phyloP scores from a whole-genome alignment of 2,888 invertebrate genomes.

The Drosophila borborema region DNA sequence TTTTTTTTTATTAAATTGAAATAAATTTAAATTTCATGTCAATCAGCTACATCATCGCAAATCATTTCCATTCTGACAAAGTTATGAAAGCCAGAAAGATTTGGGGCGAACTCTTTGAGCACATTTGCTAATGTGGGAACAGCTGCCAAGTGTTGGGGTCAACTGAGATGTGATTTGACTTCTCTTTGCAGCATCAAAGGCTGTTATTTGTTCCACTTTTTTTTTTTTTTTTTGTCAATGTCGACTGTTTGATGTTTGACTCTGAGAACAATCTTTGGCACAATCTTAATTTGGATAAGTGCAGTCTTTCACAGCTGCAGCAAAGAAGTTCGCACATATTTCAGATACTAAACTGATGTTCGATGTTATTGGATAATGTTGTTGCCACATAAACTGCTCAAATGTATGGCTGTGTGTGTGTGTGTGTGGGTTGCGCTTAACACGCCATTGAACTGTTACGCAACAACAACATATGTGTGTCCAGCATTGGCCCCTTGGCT shows the following conservation, averaged over 20 bases:
- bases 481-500: constrained; percentile 43
- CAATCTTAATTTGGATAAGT: constrained; percentile 76
- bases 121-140: not conserved
- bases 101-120: not conserved
- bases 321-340: constrained; percentile 53
- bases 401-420: not conserved
- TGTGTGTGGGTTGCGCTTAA: constrained; percentile 59
- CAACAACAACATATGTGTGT: constrained; percentile 62
- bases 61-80: not conserved
- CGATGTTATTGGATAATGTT: constrained; percentile 59
- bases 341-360: constrained; percentile 58
- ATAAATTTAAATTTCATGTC: not conserved
- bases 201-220: constrained; percentile 8
- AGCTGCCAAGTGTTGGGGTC: constrained; percentile 2
- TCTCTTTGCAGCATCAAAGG: constrained; percentile 23
- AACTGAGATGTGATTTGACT: not conserved
- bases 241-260: constrained; percentile 48
- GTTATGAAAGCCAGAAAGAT: constrained; percentile 2
- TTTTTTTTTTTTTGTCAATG: constrained; percentile 23
- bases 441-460: constrained; percentile 77
- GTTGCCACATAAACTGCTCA: constrained; percentile 57
- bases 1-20: not conserved
- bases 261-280: constrained; percentile 39
- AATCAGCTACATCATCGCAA: not conserved
- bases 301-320: constrained; percentile 58